phyloP scores from a whole-genome alignment of 2,888 invertebrate species.

The Drosophila meridionalis region DNA sequence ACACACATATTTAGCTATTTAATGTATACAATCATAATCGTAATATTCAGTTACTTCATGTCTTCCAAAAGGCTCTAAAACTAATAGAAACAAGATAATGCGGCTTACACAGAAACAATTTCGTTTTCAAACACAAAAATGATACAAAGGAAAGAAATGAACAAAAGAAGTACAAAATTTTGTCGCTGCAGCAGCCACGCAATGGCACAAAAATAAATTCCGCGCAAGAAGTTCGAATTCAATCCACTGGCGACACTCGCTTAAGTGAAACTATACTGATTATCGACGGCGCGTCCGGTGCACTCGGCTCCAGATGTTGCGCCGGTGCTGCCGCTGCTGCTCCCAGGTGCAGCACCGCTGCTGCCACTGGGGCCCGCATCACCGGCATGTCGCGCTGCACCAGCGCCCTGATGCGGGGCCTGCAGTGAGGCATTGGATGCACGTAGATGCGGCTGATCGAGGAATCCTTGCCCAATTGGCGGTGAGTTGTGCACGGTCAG shows the following conservation, averaged over 20 bases:
- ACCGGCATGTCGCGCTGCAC: constrained; percentile 43
- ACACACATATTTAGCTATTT: constrained; percentile 79
- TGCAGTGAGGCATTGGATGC: constrained; percentile 81
- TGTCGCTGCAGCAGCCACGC: constrained; percentile 47
- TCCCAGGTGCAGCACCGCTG: constrained; percentile 17
- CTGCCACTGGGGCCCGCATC: constrained; percentile 29
- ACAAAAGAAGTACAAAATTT: constrained; percentile 47
- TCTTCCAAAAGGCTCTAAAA: constrained; percentile 61
- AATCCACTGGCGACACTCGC: constrained; percentile 38
- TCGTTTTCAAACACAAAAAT: constrained; percentile 28
- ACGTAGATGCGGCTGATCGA: constrained; percentile 71
- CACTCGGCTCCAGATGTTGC: constrained; percentile 51
- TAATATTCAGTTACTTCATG: constrained; percentile 77
- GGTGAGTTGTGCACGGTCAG: constrained; percentile 64
- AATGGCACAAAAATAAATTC: constrained; percentile 75
- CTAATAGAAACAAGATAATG: constrained; percentile 57
- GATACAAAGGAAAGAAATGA: constrained; percentile 16
- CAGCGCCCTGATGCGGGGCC: constrained; percentile 44
- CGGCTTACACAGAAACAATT: constrained; percentile 39
- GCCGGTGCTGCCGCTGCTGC: constrained; percentile 21
- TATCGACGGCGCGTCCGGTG: constrained; percentile 90
- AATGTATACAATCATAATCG: constrained; percentile 69
- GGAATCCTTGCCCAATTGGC: constrained; percentile 58
- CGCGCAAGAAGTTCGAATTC: constrained; percentile 56
- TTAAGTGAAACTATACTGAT: constrained; percentile 92